Conservation (phyloP, 23 tunicate species). For the Botrylloides violaceus region DNA sequence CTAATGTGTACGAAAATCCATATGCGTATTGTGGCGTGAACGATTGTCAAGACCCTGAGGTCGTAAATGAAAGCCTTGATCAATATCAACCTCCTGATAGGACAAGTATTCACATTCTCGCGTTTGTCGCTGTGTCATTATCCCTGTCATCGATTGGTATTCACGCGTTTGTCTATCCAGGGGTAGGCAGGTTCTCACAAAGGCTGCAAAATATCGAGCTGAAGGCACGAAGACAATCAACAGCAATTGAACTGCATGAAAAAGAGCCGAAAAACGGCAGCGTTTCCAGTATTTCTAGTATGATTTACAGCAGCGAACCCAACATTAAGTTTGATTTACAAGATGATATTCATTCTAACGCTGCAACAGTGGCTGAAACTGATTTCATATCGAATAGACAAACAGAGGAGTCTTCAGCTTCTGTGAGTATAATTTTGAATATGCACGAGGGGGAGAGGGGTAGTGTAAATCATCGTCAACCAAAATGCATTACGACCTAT, state of each 20-base stretch:
- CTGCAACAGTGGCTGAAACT: no score
- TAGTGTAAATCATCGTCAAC: no score
- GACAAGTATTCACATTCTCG: conserved; percentile 5
- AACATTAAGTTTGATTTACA: no score
- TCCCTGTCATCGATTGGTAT: neutral
- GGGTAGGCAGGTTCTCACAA: neutral
- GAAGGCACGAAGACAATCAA: neutral
- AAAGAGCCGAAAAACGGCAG: no score
- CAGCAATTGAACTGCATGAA: neutral
- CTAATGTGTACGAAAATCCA: neutral
- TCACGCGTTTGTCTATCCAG: conserved; percentile 19
- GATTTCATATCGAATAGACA: no score
- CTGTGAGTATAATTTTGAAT: no score
- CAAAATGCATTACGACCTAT: no score
- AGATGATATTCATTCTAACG: no score
- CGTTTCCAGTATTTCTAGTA: no score
- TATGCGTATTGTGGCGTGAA: conserved; percentile 33
- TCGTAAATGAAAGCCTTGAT: conserved; percentile 12
- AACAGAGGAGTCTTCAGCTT: no score
- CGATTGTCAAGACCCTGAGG: conserved; percentile 39
- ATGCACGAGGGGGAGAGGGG: no score
- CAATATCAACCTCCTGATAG: conserved; percentile 29
- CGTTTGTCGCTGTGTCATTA: neutral
- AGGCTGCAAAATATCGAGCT: neutral
- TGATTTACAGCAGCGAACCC: no score